A percentile compares a stretch with the other conserved stretches of the same genome.
Conservation (phyloP, 2,113 vertebrate genomes). For the Stictonetta naevosa region DNA sequence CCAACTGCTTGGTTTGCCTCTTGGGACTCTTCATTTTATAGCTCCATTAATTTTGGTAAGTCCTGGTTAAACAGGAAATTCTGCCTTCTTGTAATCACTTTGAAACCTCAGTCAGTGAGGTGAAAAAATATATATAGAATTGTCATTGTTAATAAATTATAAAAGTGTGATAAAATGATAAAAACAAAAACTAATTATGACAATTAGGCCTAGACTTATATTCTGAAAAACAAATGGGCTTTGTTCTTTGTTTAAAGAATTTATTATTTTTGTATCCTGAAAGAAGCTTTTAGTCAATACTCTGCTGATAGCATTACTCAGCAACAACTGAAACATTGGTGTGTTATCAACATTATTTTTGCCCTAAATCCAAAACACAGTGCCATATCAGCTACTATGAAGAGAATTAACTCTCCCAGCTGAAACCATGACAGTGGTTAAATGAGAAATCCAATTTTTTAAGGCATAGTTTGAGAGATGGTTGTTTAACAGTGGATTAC, state of each 20-base stretch:
- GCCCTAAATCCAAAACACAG: too few species aligned
- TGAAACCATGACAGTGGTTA: not conserved
- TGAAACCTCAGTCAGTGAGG: not conserved
- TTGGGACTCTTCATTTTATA: not conserved
- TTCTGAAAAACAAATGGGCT: not conserved
- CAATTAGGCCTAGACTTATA: not conserved
- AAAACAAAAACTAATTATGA: not conserved
- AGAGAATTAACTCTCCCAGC: not conserved
- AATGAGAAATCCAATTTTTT: not conserved
- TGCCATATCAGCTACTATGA: not conserved
- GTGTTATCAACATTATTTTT: not conserved
- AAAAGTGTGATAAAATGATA: not conserved
- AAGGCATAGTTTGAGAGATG: not conserved
- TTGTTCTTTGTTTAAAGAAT: not conserved
- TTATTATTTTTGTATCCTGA: not conserved
- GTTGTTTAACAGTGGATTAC: not conserved
- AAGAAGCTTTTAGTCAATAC: not conserved
- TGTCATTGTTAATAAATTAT: not conserved
- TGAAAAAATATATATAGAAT: not conserved
- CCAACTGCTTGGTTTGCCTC: fast-evolving
- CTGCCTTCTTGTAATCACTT: not conserved
- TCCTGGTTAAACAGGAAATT: not conserved
- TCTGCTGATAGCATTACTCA: not conserved
- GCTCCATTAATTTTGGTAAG: not conserved
- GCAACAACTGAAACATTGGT: not conserved